phyloP scores from a whole-genome alignment of 2,888 invertebrate genomes.

The Cacoxenus indagator region DNA sequence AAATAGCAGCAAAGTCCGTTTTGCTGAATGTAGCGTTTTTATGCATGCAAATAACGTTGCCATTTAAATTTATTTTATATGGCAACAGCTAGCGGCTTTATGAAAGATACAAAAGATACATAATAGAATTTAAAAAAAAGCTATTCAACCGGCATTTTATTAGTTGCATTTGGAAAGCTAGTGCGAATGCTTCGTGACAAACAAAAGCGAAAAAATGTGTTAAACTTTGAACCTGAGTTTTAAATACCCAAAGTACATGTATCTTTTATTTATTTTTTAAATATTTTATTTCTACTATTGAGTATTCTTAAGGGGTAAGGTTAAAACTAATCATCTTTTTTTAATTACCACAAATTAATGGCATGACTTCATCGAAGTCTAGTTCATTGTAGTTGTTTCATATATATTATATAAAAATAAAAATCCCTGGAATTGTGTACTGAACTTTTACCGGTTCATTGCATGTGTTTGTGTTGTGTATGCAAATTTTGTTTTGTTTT shows the following conservation, averaged over 20 bases:
- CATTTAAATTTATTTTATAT: constrained; percentile 3
- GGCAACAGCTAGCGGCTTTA: background rate
- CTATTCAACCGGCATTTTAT: constrained; percentile 5
- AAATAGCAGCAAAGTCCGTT: background rate
- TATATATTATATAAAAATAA: background rate
- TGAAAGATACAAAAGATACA: background rate
- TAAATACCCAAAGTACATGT: background rate
- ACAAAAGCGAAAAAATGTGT: too few species aligned
- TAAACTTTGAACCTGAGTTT: background rate
- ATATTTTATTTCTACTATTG: background rate
- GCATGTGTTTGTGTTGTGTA: background rate
- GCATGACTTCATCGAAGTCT: constrained; percentile 3
- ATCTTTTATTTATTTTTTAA: background rate
- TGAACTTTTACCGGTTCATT: background rate
- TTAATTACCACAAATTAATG: constrained; percentile 1
- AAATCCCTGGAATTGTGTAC: background rate
- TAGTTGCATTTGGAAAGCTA: constrained; percentile 4
- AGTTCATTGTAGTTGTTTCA: constrained; percentile 15
- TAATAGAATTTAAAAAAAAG: background rate
- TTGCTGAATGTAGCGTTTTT: background rate
- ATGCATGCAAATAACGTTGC: background rate
- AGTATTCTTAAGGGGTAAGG: background rate
- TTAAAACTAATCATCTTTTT: background rate
- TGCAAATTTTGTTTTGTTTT: constrained; percentile 15
- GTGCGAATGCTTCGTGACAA: too few species aligned